phyloP scores from a whole-genome alignment of 2,113 vertebrate genomes.

The Sisor rabdophorus region DNA sequence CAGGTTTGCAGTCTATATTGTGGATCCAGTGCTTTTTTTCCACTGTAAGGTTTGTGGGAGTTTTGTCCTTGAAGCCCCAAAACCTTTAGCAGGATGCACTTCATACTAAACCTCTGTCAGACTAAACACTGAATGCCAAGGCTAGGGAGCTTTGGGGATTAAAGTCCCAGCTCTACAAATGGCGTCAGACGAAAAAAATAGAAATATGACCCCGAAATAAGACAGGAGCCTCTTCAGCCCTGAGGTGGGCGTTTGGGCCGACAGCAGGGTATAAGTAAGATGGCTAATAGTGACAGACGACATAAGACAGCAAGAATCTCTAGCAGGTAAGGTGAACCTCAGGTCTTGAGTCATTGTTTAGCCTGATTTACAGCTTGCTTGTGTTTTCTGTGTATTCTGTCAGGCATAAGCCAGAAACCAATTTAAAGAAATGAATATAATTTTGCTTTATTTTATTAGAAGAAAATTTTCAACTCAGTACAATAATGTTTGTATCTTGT shows the following conservation, averaged over 20 bases:
- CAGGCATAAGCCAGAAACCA: background rate
- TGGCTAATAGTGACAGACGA: conserved; percentile 32
- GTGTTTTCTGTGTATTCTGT: background rate
- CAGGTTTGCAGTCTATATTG: background rate
- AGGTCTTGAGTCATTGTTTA: conserved; percentile 10
- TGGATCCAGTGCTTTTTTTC: background rate
- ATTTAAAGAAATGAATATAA: too few species aligned
- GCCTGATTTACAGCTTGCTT: conserved; percentile 2
- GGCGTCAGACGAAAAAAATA: conserved; percentile 18
- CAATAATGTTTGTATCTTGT: too few species aligned
- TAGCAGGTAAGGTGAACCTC: conserved; percentile 33
- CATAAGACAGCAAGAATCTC: conserved; percentile 46
- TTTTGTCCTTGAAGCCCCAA: conserved; percentile 53
- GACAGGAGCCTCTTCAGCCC: conserved; percentile 17
- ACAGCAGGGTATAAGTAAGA: conserved; percentile 44
- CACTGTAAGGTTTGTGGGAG: conserved; percentile 44
- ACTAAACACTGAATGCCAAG: conserved; percentile 52
- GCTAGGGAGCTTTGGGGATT: conserved; percentile 62
- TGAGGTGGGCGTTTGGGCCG: conserved; percentile 34
- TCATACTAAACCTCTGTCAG: conserved; percentile 36
- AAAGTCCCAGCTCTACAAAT: conserved; percentile 55
- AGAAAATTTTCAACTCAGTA: too few species aligned
- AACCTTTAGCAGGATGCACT: conserved; percentile 31
- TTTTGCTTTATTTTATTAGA: too few species aligned
- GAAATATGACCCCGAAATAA: conserved; percentile 31